These are phyloP conservation scores for Trichacis sp. DNA, from an alignment of 2,888 invertebrate genomes.

Conservation along the genomic window DNA sequence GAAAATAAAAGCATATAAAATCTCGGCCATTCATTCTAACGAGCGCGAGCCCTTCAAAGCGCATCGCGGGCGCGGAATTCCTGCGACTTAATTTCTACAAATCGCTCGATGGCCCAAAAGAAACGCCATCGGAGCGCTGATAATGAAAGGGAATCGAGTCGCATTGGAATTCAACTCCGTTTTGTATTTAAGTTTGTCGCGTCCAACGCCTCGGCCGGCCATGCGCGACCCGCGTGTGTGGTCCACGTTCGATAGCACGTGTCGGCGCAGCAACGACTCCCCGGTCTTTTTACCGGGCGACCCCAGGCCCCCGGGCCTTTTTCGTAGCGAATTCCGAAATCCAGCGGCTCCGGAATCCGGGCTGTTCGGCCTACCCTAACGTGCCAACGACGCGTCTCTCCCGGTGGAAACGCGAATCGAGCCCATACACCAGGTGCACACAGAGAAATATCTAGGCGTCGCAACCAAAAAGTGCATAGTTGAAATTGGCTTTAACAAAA, in stretches of 20 bases:
- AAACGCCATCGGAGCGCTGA: slow-evolving; percentile 2
- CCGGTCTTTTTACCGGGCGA: slow-evolving; percentile 35
- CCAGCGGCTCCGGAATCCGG: slow-evolving; percentile 34
- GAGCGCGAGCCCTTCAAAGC: not conserved
- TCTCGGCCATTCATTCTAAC: too few species aligned
- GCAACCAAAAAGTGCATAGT: too few species aligned
- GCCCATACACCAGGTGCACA: too few species aligned
- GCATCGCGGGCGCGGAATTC: not conserved
- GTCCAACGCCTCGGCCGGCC: slow-evolving; percentile 5
- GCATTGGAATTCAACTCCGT: slow-evolving; percentile 1
- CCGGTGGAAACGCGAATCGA: not conserved
- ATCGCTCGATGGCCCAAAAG: not conserved
- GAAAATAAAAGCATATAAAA: too few species aligned
- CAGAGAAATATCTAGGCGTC: too few species aligned
- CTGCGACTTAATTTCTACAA: not conserved
- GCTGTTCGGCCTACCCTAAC: slow-evolving; percentile 16
- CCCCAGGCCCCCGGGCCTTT: slow-evolving; percentile 23
- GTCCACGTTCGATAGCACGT: slow-evolving; percentile 35
- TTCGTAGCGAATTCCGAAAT: slow-evolving; percentile 39
- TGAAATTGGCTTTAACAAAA: too few species aligned
- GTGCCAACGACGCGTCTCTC: slow-evolving; percentile 26
- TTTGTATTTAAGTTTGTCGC: slow-evolving; percentile 15
- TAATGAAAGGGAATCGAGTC: not conserved
- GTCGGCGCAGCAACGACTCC: slow-evolving; percentile 28
- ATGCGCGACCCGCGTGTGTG: slow-evolving; percentile 26